Evolutionary conservation across 2,888 invertebrate species (phyloP).

Genomic region (Drosophila leonis): DNA sequence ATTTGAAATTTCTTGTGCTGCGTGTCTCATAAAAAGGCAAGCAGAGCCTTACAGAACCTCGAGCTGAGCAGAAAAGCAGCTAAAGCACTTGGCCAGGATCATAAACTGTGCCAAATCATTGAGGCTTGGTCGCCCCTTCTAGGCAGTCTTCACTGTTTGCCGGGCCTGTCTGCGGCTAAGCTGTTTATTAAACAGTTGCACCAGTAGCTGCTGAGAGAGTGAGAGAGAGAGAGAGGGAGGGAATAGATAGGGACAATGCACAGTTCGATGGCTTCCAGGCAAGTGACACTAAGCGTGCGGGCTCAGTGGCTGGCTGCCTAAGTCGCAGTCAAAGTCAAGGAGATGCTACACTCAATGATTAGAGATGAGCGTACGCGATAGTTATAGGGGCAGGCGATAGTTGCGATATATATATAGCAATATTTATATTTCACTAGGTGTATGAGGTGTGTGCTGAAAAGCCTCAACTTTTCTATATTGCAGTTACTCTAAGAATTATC

Average conservation of each 20-base stretch:
- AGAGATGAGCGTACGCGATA: conserved; percentile 1
- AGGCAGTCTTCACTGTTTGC: conserved; percentile 5
- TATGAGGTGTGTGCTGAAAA: background rate
- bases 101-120: conserved; percentile 51
- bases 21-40: conserved; percentile 23
- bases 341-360: background rate
- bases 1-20: conserved; percentile 8
- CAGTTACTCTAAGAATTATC: background rate
- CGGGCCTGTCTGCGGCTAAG: conserved; percentile 40
- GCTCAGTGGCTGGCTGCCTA: conserved; percentile 24
- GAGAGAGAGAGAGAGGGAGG: background rate
- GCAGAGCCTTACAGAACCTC: background rate
- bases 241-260: conserved; percentile 22
- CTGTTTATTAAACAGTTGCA: conserved; percentile 49
- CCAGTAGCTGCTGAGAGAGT: background rate
- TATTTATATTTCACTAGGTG: background rate
- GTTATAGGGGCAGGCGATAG: background rate
- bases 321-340: conserved; percentile 8
- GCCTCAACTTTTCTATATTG: background rate
- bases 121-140: conserved; percentile 16
- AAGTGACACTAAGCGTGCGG: conserved; percentile 36
- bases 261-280: conserved; percentile 40
- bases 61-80: conserved; percentile 1
- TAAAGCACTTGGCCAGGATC: conserved; percentile 23
- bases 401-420: background rate